A percentile compares a stretch with the other conserved stretches of the same genome.
Evolutionary conservation across 2,113 vertebrate genomes (phyloP).

Genomic region (Apteryx owenii): DNA sequence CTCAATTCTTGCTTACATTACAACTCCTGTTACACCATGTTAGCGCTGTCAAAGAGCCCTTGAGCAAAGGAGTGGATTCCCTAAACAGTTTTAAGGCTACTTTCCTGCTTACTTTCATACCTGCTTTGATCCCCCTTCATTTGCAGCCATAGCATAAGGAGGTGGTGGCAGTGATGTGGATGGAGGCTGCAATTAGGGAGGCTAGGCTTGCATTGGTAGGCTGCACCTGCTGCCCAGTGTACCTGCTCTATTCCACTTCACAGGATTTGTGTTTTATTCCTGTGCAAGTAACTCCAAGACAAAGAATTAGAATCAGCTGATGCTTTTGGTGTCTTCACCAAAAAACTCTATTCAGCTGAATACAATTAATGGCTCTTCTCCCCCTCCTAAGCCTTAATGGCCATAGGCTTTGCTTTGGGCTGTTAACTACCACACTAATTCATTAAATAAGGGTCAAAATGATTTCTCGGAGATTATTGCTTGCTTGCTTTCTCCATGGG

Average conservation of each 20-base stretch:
- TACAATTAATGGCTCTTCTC: neutral
- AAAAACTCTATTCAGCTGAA: neutral
- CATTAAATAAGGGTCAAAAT: constrained; percentile 31
- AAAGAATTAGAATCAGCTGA: neutral
- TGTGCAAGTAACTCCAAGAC: neutral
- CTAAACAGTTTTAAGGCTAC: fast-evolving
- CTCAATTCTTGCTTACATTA: neutral
- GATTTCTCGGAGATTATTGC: constrained; percentile 25
- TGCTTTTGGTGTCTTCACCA: constrained; percentile 3
- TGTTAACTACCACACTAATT: constrained; percentile 15
- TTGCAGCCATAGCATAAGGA: fast-evolving
- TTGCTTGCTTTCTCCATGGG: neutral
- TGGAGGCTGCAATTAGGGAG: neutral
- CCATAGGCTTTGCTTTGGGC: neutral
- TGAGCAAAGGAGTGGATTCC: fast-evolving
- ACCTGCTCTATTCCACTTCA: neutral
- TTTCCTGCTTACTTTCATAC: fast-evolving
- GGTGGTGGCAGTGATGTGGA: fast-evolving
- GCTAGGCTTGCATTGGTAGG: neutral
- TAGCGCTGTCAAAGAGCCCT: fast-evolving
- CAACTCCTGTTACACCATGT: neutral
- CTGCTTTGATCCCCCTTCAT: neutral
- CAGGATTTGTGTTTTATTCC: neutral
- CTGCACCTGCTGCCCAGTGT: neutral
- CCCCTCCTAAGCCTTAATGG: neutral